A percentile compares a stretch with the other conserved stretches of the same genome.
Conservation (phyloP, 2,888 invertebrate genomes). For the Eristalis intricaria region DNA sequence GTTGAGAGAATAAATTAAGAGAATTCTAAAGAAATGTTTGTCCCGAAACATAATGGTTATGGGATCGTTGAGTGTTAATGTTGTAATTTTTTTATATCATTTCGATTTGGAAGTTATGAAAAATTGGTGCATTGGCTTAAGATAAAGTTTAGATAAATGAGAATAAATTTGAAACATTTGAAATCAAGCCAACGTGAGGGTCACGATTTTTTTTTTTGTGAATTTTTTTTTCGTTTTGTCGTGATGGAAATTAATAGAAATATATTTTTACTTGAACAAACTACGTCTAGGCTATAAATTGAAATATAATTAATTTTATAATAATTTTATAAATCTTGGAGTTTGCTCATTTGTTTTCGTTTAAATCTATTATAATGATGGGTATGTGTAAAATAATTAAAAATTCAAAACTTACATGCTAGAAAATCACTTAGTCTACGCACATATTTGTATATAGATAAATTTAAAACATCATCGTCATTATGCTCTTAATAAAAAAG, state of each 20-base stretch:
- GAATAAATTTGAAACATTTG: background rate
- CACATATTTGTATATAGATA: conserved; percentile 27
- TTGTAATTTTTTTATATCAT: conserved; percentile 13
- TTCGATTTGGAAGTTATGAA: conserved; percentile 32
- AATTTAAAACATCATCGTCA: conserved; percentile 51
- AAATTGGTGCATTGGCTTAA: conserved; percentile 63
- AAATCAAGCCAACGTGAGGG: conserved; percentile 18
- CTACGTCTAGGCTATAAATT: conserved; percentile 21
- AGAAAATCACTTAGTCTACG: background rate
- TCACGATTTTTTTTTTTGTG: background rate
- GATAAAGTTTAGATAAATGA: conserved; percentile 22
- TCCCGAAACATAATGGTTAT: background rate
- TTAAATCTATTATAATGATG: conserved; percentile 63
- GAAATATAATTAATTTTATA: conserved; percentile 7
- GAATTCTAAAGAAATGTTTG: conserved; percentile 24
- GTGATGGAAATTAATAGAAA: conserved; percentile 51
- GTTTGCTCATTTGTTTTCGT: conserved; percentile 1
- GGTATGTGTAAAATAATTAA: conserved; percentile 69
- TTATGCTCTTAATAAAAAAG: conserved; percentile 25
- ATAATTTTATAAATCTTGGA: conserved; percentile 41
- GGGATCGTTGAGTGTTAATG: background rate
- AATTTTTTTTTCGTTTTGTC: background rate
- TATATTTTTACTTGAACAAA: conserved; percentile 22
- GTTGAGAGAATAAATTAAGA: conserved; percentile 35
- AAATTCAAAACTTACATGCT: conserved; percentile 35